Conservation (phyloP, 2,888 invertebrate species). For the Chloroclystis v-ata region DNA sequence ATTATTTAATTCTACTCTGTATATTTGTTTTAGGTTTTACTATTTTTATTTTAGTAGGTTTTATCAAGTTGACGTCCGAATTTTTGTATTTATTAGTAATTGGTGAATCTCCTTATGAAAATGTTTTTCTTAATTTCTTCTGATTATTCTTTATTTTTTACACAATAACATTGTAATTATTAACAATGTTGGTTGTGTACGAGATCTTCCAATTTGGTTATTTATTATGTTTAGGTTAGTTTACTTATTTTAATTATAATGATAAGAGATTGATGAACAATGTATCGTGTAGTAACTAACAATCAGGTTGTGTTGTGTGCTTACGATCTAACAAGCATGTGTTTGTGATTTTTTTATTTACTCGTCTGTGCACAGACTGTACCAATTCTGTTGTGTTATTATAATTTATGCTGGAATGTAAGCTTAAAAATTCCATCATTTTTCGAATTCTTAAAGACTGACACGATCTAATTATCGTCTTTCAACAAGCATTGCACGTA, state of each 20-base stretch:
- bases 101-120: constrained; percentile 15
- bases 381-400: constrained; percentile 52
- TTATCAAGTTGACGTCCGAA: constrained; percentile 49
- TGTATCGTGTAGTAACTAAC: constrained; percentile 72
- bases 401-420: constrained; percentile 76
- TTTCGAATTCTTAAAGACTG: constrained; percentile 60
- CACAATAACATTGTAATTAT: constrained; percentile 23
- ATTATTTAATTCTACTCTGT: constrained; percentile 74
- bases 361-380: constrained; percentile 35
- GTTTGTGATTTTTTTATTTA: constrained; percentile 57
- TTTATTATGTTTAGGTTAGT: constrained; percentile 69
- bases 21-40: constrained; percentile 67
- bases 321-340: constrained; percentile 75
- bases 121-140: constrained; percentile 4
- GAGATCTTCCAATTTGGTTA: constrained; percentile 70
- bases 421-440: constrained; percentile 54
- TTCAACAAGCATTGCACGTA: constrained; percentile 38
- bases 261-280: constrained; percentile 66
- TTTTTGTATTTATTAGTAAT: constrained; percentile 23
- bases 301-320: constrained; percentile 76
- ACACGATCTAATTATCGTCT: constrained; percentile 47
- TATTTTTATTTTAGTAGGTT: constrained; percentile 56
- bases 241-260: constrained; percentile 44
- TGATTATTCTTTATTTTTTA: constrained; percentile 14
- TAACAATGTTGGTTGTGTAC: constrained; percentile 43